phyloP scores from a whole-genome alignment of 2,113 vertebrate species.

The Pelusios castaneus region DNA sequence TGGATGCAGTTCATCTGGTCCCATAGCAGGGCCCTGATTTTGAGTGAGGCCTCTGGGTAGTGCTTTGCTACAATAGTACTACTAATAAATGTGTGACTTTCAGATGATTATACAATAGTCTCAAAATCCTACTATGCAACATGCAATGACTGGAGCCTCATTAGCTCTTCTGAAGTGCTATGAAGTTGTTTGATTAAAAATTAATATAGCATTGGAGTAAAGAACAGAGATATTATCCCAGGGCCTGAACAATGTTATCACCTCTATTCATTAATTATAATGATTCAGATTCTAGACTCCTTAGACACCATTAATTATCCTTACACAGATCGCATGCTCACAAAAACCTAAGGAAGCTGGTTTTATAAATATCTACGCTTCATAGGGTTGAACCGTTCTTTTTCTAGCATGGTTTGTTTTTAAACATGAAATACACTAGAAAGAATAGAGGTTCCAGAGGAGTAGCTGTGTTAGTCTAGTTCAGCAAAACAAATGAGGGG shows the following conservation, averaged over 20 bases:
- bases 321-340: constrained; percentile 27
- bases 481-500: too few relatives aligned
- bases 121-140: too few relatives aligned
- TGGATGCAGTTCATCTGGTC: too few relatives aligned
- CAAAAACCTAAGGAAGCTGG: not conserved
- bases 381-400: constrained; percentile 6
- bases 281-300: not conserved
- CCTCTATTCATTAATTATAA: constrained; percentile 56
- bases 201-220: not conserved
- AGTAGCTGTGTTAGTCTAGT: too few relatives aligned
- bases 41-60: too few relatives aligned
- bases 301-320: constrained; percentile 31
- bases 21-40: too few relatives aligned
- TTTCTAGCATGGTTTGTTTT: constrained; percentile 9
- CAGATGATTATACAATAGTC: too few relatives aligned
- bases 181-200: constrained; percentile 25
- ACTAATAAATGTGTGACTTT: too few relatives aligned
- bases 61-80: too few relatives aligned
- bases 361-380: constrained; percentile 29
- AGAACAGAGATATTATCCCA: constrained; percentile 10
- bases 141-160: not conserved
- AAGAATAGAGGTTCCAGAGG: not conserved
- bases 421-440: constrained; percentile 7
- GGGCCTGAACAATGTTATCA: constrained; percentile 23
- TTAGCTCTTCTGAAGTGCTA: constrained; percentile 28